Evolutionary conservation across 2,113 vertebrate genomes (phyloP).

Genomic region (Actinemys pallida): DNA sequence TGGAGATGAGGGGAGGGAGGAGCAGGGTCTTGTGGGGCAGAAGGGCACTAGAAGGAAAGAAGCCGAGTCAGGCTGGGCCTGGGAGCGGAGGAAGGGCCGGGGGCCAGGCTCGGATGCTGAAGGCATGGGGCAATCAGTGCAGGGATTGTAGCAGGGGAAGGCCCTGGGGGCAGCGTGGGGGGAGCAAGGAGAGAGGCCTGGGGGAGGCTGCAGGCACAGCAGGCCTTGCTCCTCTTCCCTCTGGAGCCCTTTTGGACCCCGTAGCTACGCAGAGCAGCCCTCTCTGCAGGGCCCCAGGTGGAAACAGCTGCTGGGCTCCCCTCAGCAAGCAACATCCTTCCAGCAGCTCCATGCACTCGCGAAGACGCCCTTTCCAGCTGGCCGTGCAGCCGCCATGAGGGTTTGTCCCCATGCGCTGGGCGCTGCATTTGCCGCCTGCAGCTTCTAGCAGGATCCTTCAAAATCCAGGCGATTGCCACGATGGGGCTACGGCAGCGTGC

Average conservation of each 20-base stretch:
- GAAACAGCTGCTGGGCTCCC: background rate
- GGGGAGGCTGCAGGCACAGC: too few relatives aligned
- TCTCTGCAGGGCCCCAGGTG: background rate
- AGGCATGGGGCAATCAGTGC: too few relatives aligned
- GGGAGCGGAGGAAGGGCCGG: background rate
- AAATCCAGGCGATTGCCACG: background rate
- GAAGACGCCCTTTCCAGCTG: background rate
- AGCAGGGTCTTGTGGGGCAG: background rate
- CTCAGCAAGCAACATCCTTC: accelerated
- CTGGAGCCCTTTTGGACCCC: background rate
- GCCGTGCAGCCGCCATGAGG: background rate
- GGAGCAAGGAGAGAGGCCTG: background rate
- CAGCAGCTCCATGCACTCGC: background rate
- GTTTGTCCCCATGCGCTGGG: too few relatives aligned
- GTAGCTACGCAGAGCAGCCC: background rate
- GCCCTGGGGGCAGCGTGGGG: too few relatives aligned
- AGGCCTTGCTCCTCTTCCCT: background rate
- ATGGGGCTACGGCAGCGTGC: accelerated
- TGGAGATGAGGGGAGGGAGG: background rate
- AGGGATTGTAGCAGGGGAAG: too few relatives aligned
- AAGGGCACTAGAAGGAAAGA: too few relatives aligned
- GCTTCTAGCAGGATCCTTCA: background rate
- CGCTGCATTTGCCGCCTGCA: background rate
- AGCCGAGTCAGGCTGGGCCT: background rate
- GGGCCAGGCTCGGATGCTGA: background rate